phyloP scores from a whole-genome alignment of 1,140 invertebrate genomes.

The Dendroctonus valens region DNA sequence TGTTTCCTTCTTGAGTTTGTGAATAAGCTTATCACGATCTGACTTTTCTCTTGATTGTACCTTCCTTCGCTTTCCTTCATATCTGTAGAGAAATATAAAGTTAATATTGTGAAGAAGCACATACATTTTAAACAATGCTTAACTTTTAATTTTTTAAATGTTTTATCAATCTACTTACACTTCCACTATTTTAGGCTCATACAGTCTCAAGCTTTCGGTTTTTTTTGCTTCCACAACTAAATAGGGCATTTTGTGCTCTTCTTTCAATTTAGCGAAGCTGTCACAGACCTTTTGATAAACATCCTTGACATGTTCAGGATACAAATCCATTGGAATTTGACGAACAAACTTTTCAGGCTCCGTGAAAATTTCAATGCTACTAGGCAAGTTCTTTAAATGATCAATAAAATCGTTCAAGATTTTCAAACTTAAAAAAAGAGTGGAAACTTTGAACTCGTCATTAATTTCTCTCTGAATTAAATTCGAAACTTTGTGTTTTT shows the following conservation, averaged over 20 bases:
- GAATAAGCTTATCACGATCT: conserved; percentile 71
- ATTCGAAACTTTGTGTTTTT: conserved; percentile 54
- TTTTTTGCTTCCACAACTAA: conserved; percentile 62
- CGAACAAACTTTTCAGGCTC: conserved; percentile 54
- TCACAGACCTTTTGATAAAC: conserved; percentile 51
- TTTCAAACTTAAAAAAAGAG: conserved; percentile 54
- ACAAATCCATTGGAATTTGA: conserved; percentile 58
- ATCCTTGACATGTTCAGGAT: conserved; percentile 60
- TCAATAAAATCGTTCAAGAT: conserved; percentile 56
- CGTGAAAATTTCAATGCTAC: conserved; percentile 51
- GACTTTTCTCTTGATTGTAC: conserved; percentile 64
- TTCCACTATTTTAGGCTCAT: conserved; percentile 80
- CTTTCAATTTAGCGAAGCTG: conserved; percentile 54
- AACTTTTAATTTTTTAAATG: too few species aligned
- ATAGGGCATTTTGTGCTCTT: conserved; percentile 58
- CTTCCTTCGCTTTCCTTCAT: conserved; percentile 66
- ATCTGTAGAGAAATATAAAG: conserved; percentile 52
- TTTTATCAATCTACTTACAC: conserved; percentile 62
- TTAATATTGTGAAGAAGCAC: background rate
- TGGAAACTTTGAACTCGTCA: conserved; percentile 63
- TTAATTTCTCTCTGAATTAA: conserved; percentile 57
- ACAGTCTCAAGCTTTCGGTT: conserved; percentile 77
- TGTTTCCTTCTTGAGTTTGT: conserved; percentile 85
- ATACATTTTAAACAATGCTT: background rate
- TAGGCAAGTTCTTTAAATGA: conserved; percentile 47